phyloP scores from a whole-genome alignment of 2,888 invertebrate genomes.

The Thereva nobilitata region DNA sequence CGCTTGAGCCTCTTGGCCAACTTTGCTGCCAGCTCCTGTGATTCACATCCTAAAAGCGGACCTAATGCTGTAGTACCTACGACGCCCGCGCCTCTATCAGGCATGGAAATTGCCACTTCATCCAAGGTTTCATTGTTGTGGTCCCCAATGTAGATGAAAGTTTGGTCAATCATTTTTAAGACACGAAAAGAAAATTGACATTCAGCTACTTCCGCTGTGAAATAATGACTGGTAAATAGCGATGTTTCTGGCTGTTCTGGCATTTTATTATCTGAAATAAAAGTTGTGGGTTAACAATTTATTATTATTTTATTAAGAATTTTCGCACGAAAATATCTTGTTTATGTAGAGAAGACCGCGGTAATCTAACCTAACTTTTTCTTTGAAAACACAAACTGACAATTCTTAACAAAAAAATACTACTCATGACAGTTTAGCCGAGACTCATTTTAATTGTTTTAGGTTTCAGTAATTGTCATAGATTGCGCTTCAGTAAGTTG shows the following conservation, averaged over 20 bases:
- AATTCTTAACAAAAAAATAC: no score
- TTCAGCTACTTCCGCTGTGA: conserved; percentile 52
- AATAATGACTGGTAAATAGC: conserved; percentile 51
- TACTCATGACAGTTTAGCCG: no score
- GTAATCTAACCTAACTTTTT: no score
- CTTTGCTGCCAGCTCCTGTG: conserved; percentile 52
- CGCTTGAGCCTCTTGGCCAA: conserved; percentile 57
- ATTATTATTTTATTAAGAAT: background rate
- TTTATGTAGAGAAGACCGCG: conserved; percentile 1
- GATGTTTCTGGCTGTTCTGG: conserved; percentile 41
- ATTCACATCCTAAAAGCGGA: conserved; percentile 51
- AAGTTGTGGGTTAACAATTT: background rate
- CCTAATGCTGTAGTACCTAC: conserved; percentile 57
- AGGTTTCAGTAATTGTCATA: background rate
- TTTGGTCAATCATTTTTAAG: conserved; percentile 57
- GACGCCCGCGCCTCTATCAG: conserved; percentile 45
- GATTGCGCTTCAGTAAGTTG: no score
- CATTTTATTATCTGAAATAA: conserved; percentile 10
- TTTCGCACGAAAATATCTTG: background rate
- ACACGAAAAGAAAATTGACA: conserved; percentile 55
- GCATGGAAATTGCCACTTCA: conserved; percentile 55
- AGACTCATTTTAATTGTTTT: background rate
- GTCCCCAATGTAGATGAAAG: conserved; percentile 59
- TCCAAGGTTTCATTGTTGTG: conserved; percentile 51
- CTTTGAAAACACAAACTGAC: no score